Evolutionary conservation across 2,888 invertebrate genomes (phyloP).

Genomic region (Chrysodeixis includens): DNA sequence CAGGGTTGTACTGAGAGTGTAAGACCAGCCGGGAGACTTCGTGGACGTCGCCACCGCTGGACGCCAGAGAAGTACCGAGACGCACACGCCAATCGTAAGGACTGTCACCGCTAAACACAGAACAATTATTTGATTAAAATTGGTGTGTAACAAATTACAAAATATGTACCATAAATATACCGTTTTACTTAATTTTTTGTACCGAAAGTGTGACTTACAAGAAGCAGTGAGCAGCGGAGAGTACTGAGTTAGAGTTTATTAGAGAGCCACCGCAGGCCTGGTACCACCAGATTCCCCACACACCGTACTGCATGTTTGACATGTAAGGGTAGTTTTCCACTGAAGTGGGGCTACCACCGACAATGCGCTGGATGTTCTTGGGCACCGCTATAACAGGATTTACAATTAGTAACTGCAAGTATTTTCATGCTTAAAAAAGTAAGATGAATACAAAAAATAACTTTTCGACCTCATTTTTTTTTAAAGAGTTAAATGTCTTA

Average conservation of each 20-base stretch:
- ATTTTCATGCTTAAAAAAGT: too few relatives aligned
- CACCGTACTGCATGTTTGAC: constrained; percentile 69
- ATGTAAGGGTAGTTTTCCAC: constrained; percentile 73
- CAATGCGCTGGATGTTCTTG: constrained; percentile 64
- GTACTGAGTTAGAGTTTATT: constrained; percentile 60
- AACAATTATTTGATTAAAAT: not conserved
- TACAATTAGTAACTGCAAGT: not conserved
- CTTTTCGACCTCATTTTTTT: not conserved
- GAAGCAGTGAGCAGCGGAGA: constrained; percentile 78
- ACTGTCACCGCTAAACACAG: constrained; percentile 61
- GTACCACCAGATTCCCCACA: constrained; percentile 62
- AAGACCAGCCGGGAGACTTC: constrained; percentile 49
- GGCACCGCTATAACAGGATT: constrained; percentile 64
- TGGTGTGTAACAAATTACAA: too few relatives aligned
- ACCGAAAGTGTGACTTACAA: constrained; percentile 59
- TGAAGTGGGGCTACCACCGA: constrained; percentile 68
- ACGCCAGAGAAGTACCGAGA: constrained; percentile 60
- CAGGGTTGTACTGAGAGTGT: constrained; percentile 59
- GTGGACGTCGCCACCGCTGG: constrained; percentile 60
- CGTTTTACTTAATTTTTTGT: too few relatives aligned
- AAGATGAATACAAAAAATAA: not conserved
- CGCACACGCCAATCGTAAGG: constrained; percentile 64
- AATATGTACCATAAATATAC: too few relatives aligned
- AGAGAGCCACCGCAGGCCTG: constrained; percentile 73
- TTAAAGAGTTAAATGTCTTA: constrained; percentile 51